phyloP scores from a whole-genome alignment of 2,113 vertebrate species.

The Thamnaconus septentrionalis region DNA sequence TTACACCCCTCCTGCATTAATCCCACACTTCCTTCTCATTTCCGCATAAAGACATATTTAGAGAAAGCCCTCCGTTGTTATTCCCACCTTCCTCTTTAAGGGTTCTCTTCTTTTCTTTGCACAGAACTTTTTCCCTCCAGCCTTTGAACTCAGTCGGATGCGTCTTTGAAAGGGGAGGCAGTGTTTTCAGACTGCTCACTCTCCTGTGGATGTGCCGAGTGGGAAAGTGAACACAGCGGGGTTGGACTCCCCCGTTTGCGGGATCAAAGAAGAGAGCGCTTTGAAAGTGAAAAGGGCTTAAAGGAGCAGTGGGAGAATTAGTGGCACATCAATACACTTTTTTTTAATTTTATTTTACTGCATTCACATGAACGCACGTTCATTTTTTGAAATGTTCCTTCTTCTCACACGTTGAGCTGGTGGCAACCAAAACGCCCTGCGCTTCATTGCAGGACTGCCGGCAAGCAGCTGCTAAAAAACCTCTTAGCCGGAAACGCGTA shows the following conservation, averaged over 20 bases:
- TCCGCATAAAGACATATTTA: background rate
- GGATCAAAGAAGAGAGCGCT: slow-evolving; percentile 56
- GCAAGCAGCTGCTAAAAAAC: slow-evolving; percentile 13
- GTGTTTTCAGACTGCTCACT: slow-evolving; percentile 45
- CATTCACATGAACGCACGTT: slow-evolving; percentile 28
- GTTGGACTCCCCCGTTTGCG: slow-evolving; percentile 33
- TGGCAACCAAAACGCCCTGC: background rate
- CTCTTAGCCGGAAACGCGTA: slow-evolving; percentile 21
- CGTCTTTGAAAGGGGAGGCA: slow-evolving; percentile 43
- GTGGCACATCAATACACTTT: slow-evolving; percentile 22
- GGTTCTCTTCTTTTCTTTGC: slow-evolving; percentile 17
- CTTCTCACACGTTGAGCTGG: slow-evolving; percentile 10
- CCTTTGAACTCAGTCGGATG: slow-evolving; percentile 59
- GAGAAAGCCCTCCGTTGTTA: slow-evolving; percentile 2
- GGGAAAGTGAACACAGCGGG: slow-evolving; percentile 44
- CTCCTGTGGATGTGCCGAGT: slow-evolving; percentile 44
- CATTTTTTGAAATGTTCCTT: background rate
- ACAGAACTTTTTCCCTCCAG: slow-evolving; percentile 19
- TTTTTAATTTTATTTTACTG: slow-evolving; percentile 4
- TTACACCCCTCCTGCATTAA: slow-evolving; percentile 18
- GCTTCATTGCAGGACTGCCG: slow-evolving; percentile 13
- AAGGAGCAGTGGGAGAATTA: slow-evolving; percentile 29
- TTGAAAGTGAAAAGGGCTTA: slow-evolving; percentile 51
- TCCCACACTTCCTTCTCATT: slow-evolving; percentile 31
- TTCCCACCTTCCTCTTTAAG: slow-evolving; percentile 1